phyloP scores from a whole-genome alignment of 2,888 invertebrate species.

The Schizotus pectinicornis region DNA sequence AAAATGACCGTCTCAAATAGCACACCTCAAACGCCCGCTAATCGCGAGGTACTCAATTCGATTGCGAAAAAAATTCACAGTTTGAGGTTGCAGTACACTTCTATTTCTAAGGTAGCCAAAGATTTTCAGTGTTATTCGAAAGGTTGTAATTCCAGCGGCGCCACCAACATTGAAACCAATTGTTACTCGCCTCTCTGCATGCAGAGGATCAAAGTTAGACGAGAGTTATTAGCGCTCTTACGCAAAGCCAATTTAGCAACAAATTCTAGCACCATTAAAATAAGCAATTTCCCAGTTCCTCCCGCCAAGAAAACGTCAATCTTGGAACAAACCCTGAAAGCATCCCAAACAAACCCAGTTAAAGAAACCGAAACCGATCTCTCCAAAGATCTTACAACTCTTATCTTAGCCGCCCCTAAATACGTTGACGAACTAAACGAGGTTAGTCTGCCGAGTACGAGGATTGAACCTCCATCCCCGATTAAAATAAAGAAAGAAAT shows the following conservation, averaged over 20 bases:
- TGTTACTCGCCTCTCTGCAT: constrained; percentile 87
- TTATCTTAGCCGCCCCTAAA: constrained; percentile 67
- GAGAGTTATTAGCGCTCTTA: constrained; percentile 68
- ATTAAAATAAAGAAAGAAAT: constrained; percentile 40
- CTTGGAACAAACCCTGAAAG: constrained; percentile 72
- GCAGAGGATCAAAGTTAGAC: constrained; percentile 73
- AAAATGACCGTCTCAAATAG: constrained; percentile 50
- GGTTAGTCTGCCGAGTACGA: constrained; percentile 48
- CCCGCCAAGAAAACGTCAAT: constrained; percentile 64
- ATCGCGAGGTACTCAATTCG: constrained; percentile 64
- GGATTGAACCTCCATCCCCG: constrained; percentile 1
- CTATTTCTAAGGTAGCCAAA: constrained; percentile 73
- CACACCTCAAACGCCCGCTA: constrained; percentile 48
- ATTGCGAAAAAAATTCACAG: constrained; percentile 73
- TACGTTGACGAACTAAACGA: constrained; percentile 61
- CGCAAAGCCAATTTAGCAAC: constrained; percentile 68
- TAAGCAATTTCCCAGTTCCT: constrained; percentile 45
- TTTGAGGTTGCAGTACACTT: constrained; percentile 73
- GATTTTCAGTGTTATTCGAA: constrained; percentile 75
- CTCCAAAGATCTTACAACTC: constrained; percentile 66
- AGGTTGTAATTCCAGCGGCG: constrained; percentile 67
- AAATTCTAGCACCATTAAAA: constrained; percentile 60
- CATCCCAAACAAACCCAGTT: constrained; percentile 32
- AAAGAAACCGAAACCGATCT: constrained; percentile 61
- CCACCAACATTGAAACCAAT: constrained; percentile 60